Base-by-base conservation (phyloP, 2,797 vertebrate species). In the Ctenopoma multispine region DNA sequence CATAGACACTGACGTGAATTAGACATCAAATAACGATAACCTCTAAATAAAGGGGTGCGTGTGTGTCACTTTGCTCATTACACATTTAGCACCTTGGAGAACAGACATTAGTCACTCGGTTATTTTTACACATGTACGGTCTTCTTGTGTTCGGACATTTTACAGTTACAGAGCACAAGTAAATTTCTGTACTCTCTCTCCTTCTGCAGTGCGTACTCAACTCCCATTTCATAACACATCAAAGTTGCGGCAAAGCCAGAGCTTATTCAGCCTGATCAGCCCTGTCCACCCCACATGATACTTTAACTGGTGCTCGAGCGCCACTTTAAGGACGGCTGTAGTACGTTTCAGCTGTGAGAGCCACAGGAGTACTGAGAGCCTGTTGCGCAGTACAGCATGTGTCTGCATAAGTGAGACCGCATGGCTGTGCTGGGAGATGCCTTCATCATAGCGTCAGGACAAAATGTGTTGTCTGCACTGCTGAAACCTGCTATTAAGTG, bases 241-340 rank as follows among this genome's bases (percentile, higher is more conserved):
- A 56, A 82, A 89, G 80, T 83, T 89, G 89, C 85, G 66, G 83
- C 85, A 87, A 51, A 81, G 43, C 44, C 74, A 48, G 34, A 57
- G 46, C 47, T 58, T 13, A 1, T 15, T 51, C 7, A 51, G 43
- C 21, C 5, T 18, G 21, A 34, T n/a, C 51, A 20, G 50, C 24
- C 15, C 50, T 10, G 27, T 44, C 15, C 20, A 0, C 31, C 53
- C 24, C 59, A 15, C 68, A 10, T 1, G 38, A 14, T 0, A 0
- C 18, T 48, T 59, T 79, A 15, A n/a, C 64, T 38, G 71, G 77
- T 65, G 63, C 76, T 84, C 57, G 56, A 78, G 90, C 87, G 85
- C 80, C 92, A 77, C 82, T 80, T 6, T 63, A 49, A 80, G 92
- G 87, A 41, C 15, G 18, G 1, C 14, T 20, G 50, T 0, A 0